Evolutionary conservation across 53 echinoderm and acorn worm genomes (phyloP).

Genomic region (Paracentrotus lividus): DNA sequence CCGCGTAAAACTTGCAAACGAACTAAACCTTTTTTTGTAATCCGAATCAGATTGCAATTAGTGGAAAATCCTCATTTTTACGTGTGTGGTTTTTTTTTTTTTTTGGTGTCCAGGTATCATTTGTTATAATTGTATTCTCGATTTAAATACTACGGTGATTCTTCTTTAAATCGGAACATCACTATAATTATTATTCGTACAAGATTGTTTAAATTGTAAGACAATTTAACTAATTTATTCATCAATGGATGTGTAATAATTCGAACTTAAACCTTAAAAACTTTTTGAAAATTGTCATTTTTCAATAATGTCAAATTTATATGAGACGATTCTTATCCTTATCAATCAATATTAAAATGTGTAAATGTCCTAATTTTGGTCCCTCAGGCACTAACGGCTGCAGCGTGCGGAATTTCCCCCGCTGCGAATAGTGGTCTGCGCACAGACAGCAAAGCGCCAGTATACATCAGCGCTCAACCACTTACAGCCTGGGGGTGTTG

Average conservation of each 20-base stretch:
- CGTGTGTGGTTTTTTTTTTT: too few relatives aligned
- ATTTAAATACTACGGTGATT: too few relatives aligned
- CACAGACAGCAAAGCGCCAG: conserved; percentile 67
- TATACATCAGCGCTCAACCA: conserved; percentile 31
- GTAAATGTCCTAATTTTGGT: conserved; percentile 47
- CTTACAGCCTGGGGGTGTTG: conserved; percentile 40
- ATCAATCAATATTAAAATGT: conserved; percentile 51
- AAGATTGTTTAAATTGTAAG: too few relatives aligned
- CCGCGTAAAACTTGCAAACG: background rate
- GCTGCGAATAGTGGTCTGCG: conserved; percentile 65
- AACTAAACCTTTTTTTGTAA: background rate
- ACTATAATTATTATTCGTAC: too few relatives aligned
- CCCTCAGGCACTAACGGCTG: conserved; percentile 9
- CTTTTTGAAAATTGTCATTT: too few relatives aligned
- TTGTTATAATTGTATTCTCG: too few relatives aligned
- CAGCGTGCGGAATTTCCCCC: conserved; percentile 43
- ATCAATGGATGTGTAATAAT: too few relatives aligned
- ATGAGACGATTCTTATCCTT: background rate
- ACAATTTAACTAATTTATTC: too few relatives aligned
- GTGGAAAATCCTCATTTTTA: too few relatives aligned
- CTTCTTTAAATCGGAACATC: too few relatives aligned
- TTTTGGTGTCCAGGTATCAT: background rate
- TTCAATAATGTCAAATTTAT: background rate
- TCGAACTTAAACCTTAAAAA: too few relatives aligned
- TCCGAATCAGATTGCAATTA: too few relatives aligned